These are phyloP conservation scores for Coracopsis vasa DNA, from an alignment of 2,113 vertebrate genomes.

Conservation along the genomic window DNA sequence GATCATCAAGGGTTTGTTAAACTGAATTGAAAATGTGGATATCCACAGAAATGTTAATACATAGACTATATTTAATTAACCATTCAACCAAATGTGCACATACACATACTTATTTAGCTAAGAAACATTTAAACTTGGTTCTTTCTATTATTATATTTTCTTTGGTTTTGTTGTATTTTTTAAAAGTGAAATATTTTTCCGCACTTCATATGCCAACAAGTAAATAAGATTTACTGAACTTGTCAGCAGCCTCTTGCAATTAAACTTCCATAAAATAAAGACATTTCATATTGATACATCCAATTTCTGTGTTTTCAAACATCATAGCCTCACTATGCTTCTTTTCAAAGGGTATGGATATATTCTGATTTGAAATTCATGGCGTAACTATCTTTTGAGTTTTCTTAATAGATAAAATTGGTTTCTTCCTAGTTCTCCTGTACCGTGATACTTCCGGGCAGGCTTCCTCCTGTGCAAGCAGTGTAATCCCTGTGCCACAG, in stretches of 20 bases:
- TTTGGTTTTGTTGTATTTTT: neutral
- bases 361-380: neutral
- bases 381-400: neutral
- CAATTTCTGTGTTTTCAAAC: neutral
- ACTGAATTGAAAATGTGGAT: neutral
- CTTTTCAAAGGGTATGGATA: neutral
- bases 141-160: neutral
- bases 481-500: neutral
- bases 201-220: neutral
- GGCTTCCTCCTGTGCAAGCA: neutral
- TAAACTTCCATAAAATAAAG: neutral
- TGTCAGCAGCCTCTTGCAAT: neutral
- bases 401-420: neutral
- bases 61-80: neutral
- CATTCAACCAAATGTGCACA: neutral
- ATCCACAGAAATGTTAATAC: neutral
- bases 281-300: neutral
- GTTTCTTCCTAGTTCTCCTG: neutral
- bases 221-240: neutral
- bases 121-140: neutral
- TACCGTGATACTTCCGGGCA: fast-evolving
- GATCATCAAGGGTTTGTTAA: neutral
- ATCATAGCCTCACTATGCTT: neutral
- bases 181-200: neutral
- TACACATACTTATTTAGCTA: neutral